phyloP scores from a whole-genome alignment of 2,888 invertebrate species.

The Dasypolia templi region DNA sequence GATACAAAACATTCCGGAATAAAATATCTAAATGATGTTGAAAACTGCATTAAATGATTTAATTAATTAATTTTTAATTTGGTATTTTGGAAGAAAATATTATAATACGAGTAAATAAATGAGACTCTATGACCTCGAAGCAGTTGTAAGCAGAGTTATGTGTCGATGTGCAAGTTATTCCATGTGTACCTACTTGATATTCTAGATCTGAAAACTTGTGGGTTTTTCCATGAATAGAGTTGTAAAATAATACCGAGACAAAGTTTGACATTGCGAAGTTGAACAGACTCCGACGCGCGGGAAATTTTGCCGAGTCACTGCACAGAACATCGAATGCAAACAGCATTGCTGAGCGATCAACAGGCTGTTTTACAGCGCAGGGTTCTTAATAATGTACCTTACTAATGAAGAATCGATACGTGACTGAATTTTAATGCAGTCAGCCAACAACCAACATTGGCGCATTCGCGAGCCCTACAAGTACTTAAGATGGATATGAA shows the following conservation, averaged over 20 bases:
- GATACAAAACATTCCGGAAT: neutral
- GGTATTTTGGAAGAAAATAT: neutral
- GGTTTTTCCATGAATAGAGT: neutral
- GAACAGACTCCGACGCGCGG: neutral
- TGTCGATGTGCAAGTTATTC: neutral
- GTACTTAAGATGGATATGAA: neutral
- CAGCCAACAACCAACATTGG: neutral
- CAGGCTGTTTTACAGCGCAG: neutral
- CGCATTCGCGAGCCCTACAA: constrained; percentile 1
- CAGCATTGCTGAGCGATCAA: neutral
- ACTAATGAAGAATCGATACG: neutral
- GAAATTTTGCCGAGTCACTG: neutral
- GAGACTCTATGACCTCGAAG: neutral
- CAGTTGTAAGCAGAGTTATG: neutral
- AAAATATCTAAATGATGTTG: neutral
- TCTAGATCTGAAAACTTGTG: constrained; percentile 1
- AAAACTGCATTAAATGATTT: neutral
- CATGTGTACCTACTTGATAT: neutral
- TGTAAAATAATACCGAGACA: neutral
- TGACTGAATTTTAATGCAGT: neutral
- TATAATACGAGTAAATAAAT: neutral
- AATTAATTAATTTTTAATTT: neutral
- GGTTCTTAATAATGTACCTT: neutral
- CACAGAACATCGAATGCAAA: neutral
- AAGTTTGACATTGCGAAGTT: neutral